A percentile compares a stretch with the other conserved stretches of the same genome.
Evolutionary conservation across 2,888 invertebrate species (phyloP).

Genomic region (Octonoba sinensis): DNA sequence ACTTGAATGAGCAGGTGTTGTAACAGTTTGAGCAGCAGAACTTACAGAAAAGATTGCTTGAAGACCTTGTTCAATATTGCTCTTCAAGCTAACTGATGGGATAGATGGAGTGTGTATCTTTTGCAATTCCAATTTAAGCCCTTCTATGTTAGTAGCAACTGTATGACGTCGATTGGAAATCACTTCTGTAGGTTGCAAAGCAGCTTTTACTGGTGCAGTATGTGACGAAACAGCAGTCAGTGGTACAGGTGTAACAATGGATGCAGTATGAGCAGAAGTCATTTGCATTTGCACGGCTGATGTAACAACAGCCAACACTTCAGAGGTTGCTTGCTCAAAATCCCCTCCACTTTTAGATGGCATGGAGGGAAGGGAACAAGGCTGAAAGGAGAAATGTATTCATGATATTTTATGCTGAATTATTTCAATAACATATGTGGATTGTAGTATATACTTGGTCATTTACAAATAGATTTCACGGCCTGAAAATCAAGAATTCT

Average conservation of each 20-base stretch:
- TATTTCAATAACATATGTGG: background rate
- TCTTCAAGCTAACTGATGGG: conserved; percentile 39
- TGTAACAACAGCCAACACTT: conserved; percentile 4
- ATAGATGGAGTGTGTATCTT: conserved; percentile 58
- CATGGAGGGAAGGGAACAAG: conserved; percentile 32
- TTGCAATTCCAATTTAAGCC: conserved; percentile 59
- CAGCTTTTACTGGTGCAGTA: conserved; percentile 13
- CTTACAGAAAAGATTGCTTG: conserved; percentile 62
- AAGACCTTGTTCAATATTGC: conserved; percentile 63
- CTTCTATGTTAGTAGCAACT: conserved; percentile 61
- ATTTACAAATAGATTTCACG: background rate
- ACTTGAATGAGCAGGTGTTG: conserved; percentile 57
- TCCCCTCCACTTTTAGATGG: conserved; percentile 14
- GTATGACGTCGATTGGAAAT: conserved; percentile 36
- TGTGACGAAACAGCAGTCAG: conserved; percentile 20
- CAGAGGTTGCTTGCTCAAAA: conserved; percentile 11
- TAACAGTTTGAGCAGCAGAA: conserved; percentile 54
- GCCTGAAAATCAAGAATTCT: background rate
- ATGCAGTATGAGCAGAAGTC: conserved; percentile 20
- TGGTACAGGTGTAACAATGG: conserved; percentile 43
- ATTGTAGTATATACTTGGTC: background rate
- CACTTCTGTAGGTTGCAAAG: conserved; percentile 25
- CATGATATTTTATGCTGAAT: background rate
- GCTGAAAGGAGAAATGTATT: conserved; percentile 16
- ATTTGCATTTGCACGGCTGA: conserved; percentile 26